Evolutionary conservation across 1,140 invertebrate genomes (phyloP).

Genomic region (Drosophila albomicans): DNA sequence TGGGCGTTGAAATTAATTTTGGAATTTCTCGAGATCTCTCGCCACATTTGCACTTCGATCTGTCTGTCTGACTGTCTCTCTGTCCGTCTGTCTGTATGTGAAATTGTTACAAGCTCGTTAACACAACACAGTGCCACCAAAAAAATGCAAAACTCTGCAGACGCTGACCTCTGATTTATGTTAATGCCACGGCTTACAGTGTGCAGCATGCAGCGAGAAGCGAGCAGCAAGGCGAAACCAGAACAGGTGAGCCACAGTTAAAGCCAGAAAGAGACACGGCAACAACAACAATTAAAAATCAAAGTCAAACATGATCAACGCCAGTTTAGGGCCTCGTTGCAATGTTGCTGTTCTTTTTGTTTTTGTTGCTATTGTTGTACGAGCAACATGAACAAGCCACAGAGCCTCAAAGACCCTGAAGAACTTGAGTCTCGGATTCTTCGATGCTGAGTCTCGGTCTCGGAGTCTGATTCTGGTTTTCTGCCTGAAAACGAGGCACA

Average conservation of each 20-base stretch:
- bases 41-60: slow-evolving; percentile 70
- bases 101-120: slow-evolving; percentile 84
- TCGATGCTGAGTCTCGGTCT: slow-evolving; percentile 3
- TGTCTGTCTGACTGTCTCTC: not conserved
- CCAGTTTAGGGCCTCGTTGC: slow-evolving; percentile 80
- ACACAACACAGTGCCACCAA: slow-evolving; percentile 79
- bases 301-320: slow-evolving; percentile 84
- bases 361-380: slow-evolving; percentile 48
- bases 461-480: slow-evolving; percentile 25
- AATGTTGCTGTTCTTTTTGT: slow-evolving; percentile 51
- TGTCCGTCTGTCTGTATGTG: slow-evolving; percentile 57
- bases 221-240: slow-evolving; percentile 44
- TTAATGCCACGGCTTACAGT: slow-evolving; percentile 62
- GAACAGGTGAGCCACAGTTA: slow-evolving; percentile 49
- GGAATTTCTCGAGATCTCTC: slow-evolving; percentile 68
- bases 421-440: slow-evolving; percentile 16
- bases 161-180: slow-evolving; percentile 79
- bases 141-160: slow-evolving; percentile 47
- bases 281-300: slow-evolving; percentile 80
- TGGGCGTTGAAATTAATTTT: slow-evolving; percentile 82
- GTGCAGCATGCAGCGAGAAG: slow-evolving; percentile 33
- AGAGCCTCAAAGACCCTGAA: slow-evolving; percentile 19
- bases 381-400: slow-evolving; percentile 73
- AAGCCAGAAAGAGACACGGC: slow-evolving; percentile 24
- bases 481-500: slow-evolving; percentile 13